Percentiles rank a stretch among this genome's conserved stretches.
Evolutionary conservation across 92 coral and sea anemone species (phyloP).

Genomic region (Chrysogorgia sp.): DNA sequence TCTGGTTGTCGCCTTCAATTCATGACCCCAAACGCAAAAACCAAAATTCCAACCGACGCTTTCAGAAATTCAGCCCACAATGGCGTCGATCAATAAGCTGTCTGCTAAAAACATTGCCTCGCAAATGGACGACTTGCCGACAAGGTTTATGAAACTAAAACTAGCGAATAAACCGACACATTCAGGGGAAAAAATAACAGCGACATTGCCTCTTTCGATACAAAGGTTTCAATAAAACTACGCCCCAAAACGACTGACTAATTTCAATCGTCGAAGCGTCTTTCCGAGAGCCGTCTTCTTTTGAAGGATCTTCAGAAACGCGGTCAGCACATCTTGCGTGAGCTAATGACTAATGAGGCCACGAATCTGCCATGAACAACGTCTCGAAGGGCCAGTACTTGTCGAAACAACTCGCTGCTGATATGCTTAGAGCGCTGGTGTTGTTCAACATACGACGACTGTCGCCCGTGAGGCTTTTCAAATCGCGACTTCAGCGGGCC

Average conservation of each 20-base stretch:
- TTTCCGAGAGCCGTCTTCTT: not conserved
- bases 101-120: no score
- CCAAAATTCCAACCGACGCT: not conserved
- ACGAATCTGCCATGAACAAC: not conserved
- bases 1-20: no score
- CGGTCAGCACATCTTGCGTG: not conserved
- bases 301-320: slow-evolving; percentile 30
- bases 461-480: not conserved
- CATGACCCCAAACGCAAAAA: no score
- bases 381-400: not conserved
- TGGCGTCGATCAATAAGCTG: no score
- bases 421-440: not conserved
- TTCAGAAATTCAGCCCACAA: not conserved
- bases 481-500: not conserved
- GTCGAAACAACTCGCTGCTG: not conserved
- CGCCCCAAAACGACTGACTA: slow-evolving; percentile 5
- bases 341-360: not conserved
- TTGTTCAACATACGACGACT: not conserved
- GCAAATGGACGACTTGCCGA: not conserved
- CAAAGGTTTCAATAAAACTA: not conserved
- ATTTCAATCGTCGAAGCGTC: slow-evolving; percentile 43
- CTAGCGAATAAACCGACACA: not conserved
- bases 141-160: not conserved
- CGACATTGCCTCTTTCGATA: not conserved
- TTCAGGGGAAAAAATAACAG: not conserved